phyloP scores from a whole-genome alignment of 2,113 vertebrate species.

The Xenus cinereus region DNA sequence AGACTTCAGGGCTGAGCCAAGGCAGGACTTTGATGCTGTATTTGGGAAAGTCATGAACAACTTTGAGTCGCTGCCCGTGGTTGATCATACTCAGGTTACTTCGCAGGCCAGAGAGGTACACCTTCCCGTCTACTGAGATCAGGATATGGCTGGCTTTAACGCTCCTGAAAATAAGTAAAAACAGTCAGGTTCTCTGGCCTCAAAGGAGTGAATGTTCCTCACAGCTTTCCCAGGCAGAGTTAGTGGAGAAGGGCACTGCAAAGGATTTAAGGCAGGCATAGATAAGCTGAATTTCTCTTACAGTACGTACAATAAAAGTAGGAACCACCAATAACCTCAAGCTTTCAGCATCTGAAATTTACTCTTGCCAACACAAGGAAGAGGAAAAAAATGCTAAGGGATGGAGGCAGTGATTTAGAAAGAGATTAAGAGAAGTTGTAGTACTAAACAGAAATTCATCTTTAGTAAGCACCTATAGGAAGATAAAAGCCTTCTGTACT shows the following conservation, averaged over 20 bases:
- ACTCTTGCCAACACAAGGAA: background rate
- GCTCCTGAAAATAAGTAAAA: slow-evolving; percentile 76
- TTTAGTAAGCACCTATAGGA: background rate
- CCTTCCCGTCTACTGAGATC: slow-evolving; percentile 92
- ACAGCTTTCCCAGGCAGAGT: background rate
- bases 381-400: background rate
- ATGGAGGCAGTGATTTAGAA: background rate
- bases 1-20: slow-evolving; percentile 96
- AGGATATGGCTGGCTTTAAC: slow-evolving; percentile 97
- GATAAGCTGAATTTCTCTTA: background rate
- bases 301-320: background rate
- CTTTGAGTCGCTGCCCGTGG: slow-evolving; percentile 88
- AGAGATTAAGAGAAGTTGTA: background rate
- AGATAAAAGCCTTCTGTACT: background rate
- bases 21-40: slow-evolving; percentile 94
- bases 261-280: background rate
- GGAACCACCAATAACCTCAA: background rate
- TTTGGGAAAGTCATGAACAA: slow-evolving; percentile 95
- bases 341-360: background rate
- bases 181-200: background rate
- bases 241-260: background rate
- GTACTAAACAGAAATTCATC: background rate
- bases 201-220: background rate
- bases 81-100: slow-evolving; percentile 96
- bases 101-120: slow-evolving; percentile 91